A percentile compares a stretch with the other conserved stretches of the same genome.
Conservation (phyloP, 2,113 vertebrate species). For the Centropus bengalensis region DNA sequence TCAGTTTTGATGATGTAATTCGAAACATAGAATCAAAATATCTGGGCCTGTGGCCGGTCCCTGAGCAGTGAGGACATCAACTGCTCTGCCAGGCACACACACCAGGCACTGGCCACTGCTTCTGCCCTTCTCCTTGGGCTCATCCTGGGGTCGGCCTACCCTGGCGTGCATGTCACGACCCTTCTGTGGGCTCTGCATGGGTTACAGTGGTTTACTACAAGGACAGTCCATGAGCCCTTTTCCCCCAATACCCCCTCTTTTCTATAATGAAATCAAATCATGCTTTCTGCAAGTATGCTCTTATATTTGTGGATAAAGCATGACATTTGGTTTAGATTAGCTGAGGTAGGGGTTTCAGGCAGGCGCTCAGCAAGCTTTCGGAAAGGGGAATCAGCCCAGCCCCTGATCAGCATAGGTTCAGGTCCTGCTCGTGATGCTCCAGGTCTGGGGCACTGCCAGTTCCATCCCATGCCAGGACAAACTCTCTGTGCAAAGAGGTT, state of each 20-base stretch:
- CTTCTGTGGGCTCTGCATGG: fast-evolving
- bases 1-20: not conserved
- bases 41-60: fast-evolving
- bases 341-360: not conserved
- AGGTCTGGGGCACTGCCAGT: not conserved
- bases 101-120: not conserved
- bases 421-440: not conserved
- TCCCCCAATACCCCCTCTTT: not conserved
- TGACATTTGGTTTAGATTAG: not conserved
- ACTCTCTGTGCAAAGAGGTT: not conserved
- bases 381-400: not conserved
- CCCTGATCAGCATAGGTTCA: not conserved
- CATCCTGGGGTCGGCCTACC: not conserved
- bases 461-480: not conserved
- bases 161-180: fast-evolving
- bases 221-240: not conserved
- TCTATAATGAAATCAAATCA: not conserved
- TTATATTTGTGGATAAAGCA: not conserved
- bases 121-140: not conserved
- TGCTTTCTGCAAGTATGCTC: not conserved
- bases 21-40: not conserved
- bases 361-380: not conserved
- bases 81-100: not conserved
- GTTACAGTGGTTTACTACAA: not conserved
- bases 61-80: not conserved